Conservation (phyloP, 2,888 invertebrate genomes). For the Athalia cordata region DNA sequence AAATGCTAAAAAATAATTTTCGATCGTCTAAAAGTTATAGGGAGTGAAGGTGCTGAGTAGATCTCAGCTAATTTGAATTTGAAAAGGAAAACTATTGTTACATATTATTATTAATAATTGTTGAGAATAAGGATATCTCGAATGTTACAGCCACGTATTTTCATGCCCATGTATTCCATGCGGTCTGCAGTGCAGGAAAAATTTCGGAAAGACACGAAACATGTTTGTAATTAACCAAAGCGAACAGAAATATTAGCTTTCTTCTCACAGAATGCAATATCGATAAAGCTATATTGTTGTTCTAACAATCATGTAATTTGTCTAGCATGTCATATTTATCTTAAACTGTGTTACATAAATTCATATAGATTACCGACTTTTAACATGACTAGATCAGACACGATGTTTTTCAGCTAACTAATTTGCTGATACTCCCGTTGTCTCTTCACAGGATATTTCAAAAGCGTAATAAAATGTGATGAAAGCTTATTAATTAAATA, state of each 20-base stretch:
- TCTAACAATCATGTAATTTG: slow-evolving; percentile 36
- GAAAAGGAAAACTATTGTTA: slow-evolving; percentile 24
- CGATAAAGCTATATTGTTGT: slow-evolving; percentile 26
- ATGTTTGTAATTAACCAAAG: slow-evolving; percentile 15
- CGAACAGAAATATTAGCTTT: background rate
- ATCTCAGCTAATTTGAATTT: slow-evolving; percentile 38
- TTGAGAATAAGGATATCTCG: slow-evolving; percentile 37
- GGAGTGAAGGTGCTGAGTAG: slow-evolving; percentile 34
- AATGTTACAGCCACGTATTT: slow-evolving; percentile 18
- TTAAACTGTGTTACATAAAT: slow-evolving; percentile 28
- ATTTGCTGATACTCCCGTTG: background rate
- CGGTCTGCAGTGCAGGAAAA: slow-evolving; percentile 4
- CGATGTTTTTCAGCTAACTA: slow-evolving; percentile 15
- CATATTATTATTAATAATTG: slow-evolving; percentile 41
- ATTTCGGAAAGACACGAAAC: slow-evolving; percentile 9
- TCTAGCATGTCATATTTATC: slow-evolving; percentile 33
- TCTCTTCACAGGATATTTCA: slow-evolving; percentile 6
- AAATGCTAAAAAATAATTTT: slow-evolving; percentile 8
- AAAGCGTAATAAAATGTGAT: slow-evolving; percentile 19
- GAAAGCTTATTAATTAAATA: slow-evolving; percentile 7
- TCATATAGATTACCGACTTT: slow-evolving; percentile 28
- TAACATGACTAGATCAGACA: background rate
- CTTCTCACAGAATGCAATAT: slow-evolving; percentile 25
- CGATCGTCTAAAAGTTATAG: slow-evolving; percentile 10
- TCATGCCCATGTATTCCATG: slow-evolving; percentile 20